A percentile compares a stretch with the other conserved stretches of the same genome.
These are phyloP conservation scores for Lithophane semibrunnea DNA, from an alignment of 2,888 invertebrate species.

Conservation along the genomic window DNA sequence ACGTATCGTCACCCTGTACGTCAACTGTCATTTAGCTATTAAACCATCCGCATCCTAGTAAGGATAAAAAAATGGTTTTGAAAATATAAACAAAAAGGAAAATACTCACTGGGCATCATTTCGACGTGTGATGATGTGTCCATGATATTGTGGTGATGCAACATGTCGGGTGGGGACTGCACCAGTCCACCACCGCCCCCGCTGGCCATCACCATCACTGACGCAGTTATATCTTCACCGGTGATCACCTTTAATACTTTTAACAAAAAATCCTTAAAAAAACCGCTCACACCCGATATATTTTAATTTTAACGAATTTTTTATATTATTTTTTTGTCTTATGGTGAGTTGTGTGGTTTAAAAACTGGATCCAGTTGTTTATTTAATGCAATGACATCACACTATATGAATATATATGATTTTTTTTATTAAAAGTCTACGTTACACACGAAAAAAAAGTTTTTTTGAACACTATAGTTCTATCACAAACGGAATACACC, in stretches of 20 bases:
- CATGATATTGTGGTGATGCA: constrained; percentile 89
- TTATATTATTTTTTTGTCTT: constrained; percentile 17
- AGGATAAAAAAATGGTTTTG: background rate
- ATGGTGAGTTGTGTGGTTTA: constrained; percentile 15
- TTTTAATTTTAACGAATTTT: constrained; percentile 3
- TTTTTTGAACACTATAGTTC: constrained; percentile 67
- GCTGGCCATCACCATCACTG: constrained; percentile 90
- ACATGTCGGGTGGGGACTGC: constrained; percentile 90
- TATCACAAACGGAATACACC: constrained; percentile 78
- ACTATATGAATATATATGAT: constrained; percentile 49
- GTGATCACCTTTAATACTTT: constrained; percentile 70
- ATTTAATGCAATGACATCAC: constrained; percentile 70
- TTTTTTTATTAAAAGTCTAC: constrained; percentile 34
- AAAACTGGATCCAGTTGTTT: constrained; percentile 56
- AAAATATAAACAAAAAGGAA: background rate
- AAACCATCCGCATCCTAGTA: too few relatives aligned
- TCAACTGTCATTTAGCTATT: background rate
- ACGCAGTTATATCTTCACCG: constrained; percentile 70
- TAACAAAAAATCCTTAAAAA: constrained; percentile 39
- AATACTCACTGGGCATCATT: constrained; percentile 88
- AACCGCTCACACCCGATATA: constrained; percentile 27
- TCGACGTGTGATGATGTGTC: constrained; percentile 88
- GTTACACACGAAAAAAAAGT: constrained; percentile 47
- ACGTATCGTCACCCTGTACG: background rate
- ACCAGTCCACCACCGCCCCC: constrained; percentile 89